Percentiles rank a stretch among this genome's conserved stretches.
phyloP scores from a whole-genome alignment of 2,797 vertebrate species.

The Psittacula derbiana region DNA sequence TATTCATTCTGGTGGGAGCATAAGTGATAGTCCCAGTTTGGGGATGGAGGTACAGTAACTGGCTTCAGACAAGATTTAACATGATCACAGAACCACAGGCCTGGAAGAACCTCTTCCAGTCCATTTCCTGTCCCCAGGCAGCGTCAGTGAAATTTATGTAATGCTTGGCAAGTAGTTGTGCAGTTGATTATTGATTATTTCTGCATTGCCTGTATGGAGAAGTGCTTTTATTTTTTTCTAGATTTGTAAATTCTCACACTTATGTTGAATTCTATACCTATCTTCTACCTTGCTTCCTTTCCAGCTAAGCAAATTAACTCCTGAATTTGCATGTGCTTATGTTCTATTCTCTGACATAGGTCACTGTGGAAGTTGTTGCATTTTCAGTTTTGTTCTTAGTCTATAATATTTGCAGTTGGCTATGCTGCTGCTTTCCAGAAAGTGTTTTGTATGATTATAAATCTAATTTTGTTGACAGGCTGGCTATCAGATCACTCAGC shows the following conservation, averaged over 20 bases:
- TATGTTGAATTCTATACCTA: background rate
- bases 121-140: background rate
- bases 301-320: background rate
- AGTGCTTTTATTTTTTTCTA: background rate
- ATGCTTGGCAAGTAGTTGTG: background rate
- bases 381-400: background rate
- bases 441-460: background rate
- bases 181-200: background rate
- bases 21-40: background rate
- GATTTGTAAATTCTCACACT: background rate
- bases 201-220: background rate
- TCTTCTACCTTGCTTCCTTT: background rate
- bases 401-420: background rate
- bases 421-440: background rate
- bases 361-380: background rate
- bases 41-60: background rate
- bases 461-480: conserved; percentile 78
- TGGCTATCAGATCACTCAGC: conserved; percentile 98
- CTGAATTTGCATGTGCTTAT: background rate
- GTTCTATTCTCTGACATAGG: background rate
- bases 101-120: background rate
- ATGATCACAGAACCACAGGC: background rate
- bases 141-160: background rate
- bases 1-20: background rate
- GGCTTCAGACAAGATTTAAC: background rate